phyloP scores from a whole-genome alignment of 2,888 invertebrate species.

The Nemurella pictetii region DNA sequence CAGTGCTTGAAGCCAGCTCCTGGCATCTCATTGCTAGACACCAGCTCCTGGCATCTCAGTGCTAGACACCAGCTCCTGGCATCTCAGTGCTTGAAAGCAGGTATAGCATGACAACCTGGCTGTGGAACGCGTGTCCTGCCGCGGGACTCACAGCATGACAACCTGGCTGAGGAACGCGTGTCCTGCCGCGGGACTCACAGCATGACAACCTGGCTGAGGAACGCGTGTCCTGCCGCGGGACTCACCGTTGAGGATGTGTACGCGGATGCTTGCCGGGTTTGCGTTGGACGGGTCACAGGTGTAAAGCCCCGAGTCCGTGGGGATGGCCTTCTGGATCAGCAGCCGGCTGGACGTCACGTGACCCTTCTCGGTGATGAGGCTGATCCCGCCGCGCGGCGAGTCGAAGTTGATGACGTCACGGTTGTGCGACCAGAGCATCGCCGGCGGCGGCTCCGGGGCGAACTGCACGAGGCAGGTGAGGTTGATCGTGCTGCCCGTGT shows the following conservation, averaged over 20 bases:
- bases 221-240: too few relatives aligned
- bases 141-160: too few relatives aligned
- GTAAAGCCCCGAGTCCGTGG: constrained; percentile 79
- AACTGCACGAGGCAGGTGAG: constrained; percentile 82
- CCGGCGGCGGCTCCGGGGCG: constrained; percentile 81
- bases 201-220: too few relatives aligned
- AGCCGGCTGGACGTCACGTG: constrained; percentile 80
- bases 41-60: too few relatives aligned
- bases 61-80: too few relatives aligned
- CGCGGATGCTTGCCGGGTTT: constrained; percentile 73
- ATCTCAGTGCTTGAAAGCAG: too few relatives aligned
- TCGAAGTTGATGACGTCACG: constrained; percentile 82
- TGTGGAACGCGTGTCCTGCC: too few relatives aligned
- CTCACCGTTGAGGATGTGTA: constrained; percentile 86
- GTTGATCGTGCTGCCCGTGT: constrained; percentile 86
- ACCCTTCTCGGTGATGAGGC: constrained; percentile 84
- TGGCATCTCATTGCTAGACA: too few relatives aligned
- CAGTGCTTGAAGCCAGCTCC: too few relatives aligned
- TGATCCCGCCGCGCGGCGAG: constrained; percentile 85
- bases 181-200: too few relatives aligned
- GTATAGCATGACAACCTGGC: too few relatives aligned
- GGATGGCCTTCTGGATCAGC: constrained; percentile 78
- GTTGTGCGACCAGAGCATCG: constrained; percentile 84
- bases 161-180: too few relatives aligned
- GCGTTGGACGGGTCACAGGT: constrained; percentile 85